Conservation (phyloP, 2,113 vertebrate species). For the Dipodomys ordii region DNA sequence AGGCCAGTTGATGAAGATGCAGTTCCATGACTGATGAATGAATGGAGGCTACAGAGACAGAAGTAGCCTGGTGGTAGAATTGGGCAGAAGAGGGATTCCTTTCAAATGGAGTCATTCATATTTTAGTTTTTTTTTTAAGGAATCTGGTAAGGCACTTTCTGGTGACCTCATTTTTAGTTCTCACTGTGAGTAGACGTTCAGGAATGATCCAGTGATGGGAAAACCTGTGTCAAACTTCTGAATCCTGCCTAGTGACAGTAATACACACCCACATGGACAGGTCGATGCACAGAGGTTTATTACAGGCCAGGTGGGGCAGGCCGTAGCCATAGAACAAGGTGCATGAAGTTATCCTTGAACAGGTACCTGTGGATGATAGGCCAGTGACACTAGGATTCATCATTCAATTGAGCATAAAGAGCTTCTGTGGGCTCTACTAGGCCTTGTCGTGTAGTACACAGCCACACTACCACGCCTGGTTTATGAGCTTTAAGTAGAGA, state of each 20-base stretch:
- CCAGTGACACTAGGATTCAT: too few relatives aligned
- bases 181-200: background rate
- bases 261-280: too few relatives aligned
- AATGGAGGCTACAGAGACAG: too few relatives aligned
- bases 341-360: too few relatives aligned
- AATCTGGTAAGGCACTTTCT: background rate
- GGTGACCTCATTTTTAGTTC: background rate
- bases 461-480: background rate
- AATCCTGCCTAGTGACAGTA: background rate
- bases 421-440: background rate
- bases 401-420: background rate
- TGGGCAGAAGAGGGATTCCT: too few relatives aligned
- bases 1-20: too few relatives aligned
- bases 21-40: too few relatives aligned
- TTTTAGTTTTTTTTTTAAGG: background rate
- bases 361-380: too few relatives aligned
- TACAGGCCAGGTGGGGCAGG: background rate
- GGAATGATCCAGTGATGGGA: background rate
- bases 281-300: background rate
- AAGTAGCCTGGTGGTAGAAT: too few relatives aligned
- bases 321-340: background rate
- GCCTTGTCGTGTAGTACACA: background rate
- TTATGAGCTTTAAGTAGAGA: background rate
- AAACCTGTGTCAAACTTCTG: background rate
- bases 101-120: too few relatives aligned